Evolutionary conservation across 2,797 vertebrate species (phyloP), one percentile per base, ranked within the genome.

Genomic region (Hephaestus fuliginosus): DNA sequence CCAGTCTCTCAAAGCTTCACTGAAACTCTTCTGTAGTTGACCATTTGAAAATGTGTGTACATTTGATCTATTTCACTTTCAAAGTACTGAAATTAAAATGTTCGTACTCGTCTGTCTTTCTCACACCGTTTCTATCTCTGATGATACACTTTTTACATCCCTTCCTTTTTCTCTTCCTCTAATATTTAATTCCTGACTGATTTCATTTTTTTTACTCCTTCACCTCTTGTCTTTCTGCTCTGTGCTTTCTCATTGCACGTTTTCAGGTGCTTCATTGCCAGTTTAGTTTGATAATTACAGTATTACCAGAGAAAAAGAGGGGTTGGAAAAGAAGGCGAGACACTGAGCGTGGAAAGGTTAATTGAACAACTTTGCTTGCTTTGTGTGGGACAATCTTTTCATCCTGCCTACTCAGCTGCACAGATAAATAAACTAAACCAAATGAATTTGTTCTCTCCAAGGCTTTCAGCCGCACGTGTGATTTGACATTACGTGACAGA

Each of bases 361-460:
- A 88, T 77, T 84, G 55, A 76, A 63, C 57, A 76, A 77, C 73
- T 81, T 77, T 76, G 61, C 60, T 55, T 36, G 73, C 39, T 88
- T 63, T 81, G 66, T 74, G 58, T 66, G 63, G 56, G 48, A 74
- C 57, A 66, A 58, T 61, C 25, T 71, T 52, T 62, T 48, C 60
- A 49, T 9, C 44, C 74, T 76, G 56, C 61, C 60, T 56, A 64
- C 72, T 83, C 71, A 28, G 85, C 76, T 74, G 66, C 73, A n/a
- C 20, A 67, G 52, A 82, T 70, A 84, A 82, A 84, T 76, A 58
- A 86, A 81, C 55, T 20, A 53, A 85, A 70, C 49, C 61, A 84
- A 82, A 81, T 75, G 11, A 36, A 60, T 80, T 86, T 56, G 22
- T 65, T 77, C 71, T 70, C 48, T 74, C 36, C 3, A 41, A 85